Evolutionary conservation across 64 coral and sea anemone genomes (phyloP).

Genomic region (Montipora efflorescens): DNA sequence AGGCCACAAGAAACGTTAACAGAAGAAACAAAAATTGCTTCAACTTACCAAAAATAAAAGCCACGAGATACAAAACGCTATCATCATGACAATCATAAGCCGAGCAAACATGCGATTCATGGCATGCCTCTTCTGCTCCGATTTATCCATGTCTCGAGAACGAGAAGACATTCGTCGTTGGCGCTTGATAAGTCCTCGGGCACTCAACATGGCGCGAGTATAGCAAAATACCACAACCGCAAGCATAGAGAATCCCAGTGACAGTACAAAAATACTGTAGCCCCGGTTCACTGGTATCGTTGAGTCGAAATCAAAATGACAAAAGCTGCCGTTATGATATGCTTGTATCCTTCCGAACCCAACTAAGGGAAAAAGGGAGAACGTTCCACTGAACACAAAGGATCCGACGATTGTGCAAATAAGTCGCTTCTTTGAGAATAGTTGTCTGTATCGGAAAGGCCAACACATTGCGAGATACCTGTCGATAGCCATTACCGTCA

Average conservation of each 20-base stretch:
- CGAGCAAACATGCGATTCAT: constrained; percentile 84
- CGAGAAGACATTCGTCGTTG: constrained; percentile 62
- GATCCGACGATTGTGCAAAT: constrained; percentile 39
- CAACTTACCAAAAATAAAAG: constrained; percentile 80
- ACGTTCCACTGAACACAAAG: constrained; percentile 43
- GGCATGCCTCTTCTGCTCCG: constrained; percentile 35
- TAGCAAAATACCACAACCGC: constrained; percentile 67
- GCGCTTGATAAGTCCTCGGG: constrained; percentile 62
- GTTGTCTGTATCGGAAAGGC: constrained; percentile 68
- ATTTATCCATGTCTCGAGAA: background rate
- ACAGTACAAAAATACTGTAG: constrained; percentile 65
- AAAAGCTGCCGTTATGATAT: constrained; percentile 57
- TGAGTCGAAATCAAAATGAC: constrained; percentile 78
- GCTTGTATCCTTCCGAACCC: constrained; percentile 40
- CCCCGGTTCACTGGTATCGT: background rate
- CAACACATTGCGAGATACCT: constrained; percentile 81
- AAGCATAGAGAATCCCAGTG: constrained; percentile 67
- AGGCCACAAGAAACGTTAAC: background rate
- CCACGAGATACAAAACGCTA: constrained; percentile 68
- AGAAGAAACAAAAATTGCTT: background rate
- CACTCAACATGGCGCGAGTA: constrained; percentile 64
- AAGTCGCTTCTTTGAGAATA: constrained; percentile 39
- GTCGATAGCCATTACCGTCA: constrained; percentile 77
- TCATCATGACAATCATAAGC: constrained; percentile 79
- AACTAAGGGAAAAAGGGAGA: constrained; percentile 35